Evolutionary conservation across 2,797 vertebrate genomes (phyloP).

Genomic region (Parambassis ranga): DNA sequence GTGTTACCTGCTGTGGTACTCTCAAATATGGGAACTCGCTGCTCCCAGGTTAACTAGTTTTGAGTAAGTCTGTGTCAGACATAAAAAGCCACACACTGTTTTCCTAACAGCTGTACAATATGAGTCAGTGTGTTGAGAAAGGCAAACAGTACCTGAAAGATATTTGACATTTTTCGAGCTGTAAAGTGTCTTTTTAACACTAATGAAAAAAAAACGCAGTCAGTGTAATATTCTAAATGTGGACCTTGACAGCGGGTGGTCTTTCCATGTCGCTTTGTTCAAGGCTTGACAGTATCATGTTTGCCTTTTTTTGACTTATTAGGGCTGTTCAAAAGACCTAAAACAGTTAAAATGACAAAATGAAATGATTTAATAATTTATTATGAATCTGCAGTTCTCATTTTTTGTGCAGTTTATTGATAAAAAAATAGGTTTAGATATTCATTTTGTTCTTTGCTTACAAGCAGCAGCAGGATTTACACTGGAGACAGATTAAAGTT

Average conservation of each 20-base stretch:
- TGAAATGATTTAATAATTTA: slow-evolving; percentile 51
- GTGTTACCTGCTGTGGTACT: slow-evolving; percentile 35
- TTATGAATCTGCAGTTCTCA: background rate
- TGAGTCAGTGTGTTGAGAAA: slow-evolving; percentile 23
- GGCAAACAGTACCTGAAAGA: slow-evolving; percentile 18
- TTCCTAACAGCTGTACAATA: background rate
- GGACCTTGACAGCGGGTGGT: slow-evolving; percentile 19
- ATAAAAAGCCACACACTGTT: slow-evolving; percentile 12
- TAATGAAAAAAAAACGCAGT: slow-evolving; percentile 20
- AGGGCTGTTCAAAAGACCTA: slow-evolving; percentile 39
- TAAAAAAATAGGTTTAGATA: background rate
- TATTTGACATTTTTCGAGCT: slow-evolving; percentile 33
- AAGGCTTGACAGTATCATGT: slow-evolving; percentile 7
- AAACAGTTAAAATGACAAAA: slow-evolving; percentile 29
- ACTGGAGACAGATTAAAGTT: background rate
- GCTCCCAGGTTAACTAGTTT: slow-evolving; percentile 40
- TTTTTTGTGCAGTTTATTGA: slow-evolving; percentile 11
- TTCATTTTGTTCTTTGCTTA: background rate
- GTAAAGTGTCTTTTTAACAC: slow-evolving; percentile 18
- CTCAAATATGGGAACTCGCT: slow-evolving; percentile 27
- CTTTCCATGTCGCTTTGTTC: slow-evolving; percentile 17
- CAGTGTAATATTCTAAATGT: slow-evolving; percentile 8
- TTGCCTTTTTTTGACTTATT: slow-evolving; percentile 16
- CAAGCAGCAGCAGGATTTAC: background rate
- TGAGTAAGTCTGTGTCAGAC: slow-evolving; percentile 34